Percentiles rank a stretch among this genome's conserved stretches.
phyloP scores from a whole-genome alignment of 1,140 invertebrate species.

The Trialeurodes vaporariorum region DNA sequence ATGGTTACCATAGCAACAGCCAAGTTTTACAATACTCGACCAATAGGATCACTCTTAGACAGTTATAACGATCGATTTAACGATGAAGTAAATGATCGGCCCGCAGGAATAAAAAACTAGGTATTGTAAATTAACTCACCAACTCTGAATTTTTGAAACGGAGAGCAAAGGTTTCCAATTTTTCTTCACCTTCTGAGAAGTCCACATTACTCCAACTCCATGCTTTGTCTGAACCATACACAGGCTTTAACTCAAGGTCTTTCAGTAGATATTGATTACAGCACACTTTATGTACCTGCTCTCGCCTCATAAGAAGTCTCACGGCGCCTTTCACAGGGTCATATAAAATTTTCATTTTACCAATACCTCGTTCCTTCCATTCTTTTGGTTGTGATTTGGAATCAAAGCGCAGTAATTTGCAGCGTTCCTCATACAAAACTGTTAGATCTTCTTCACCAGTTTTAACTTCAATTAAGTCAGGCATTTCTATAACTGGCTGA shows the following conservation, averaged over 20 bases:
- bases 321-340: constrained; percentile 53
- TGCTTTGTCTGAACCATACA: constrained; percentile 61
- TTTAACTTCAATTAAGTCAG: constrained; percentile 57
- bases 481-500: background rate
- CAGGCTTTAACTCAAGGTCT: constrained; percentile 49
- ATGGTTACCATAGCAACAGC: too few species aligned
- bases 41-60: too few species aligned
- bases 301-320: constrained; percentile 71
- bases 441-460: constrained; percentile 45
- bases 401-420: constrained; percentile 57
- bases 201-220: constrained; percentile 71
- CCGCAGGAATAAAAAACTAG: too few species aligned
- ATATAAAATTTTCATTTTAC: constrained; percentile 70
- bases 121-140: constrained; percentile 12
- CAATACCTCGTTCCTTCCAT: constrained; percentile 80
- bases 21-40: too few species aligned
- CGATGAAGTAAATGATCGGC: too few species aligned
- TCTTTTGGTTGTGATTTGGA: constrained; percentile 46
- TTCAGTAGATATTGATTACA: constrained; percentile 58
- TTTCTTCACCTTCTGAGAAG: constrained; percentile 68
- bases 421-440: constrained; percentile 53
- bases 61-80: too few species aligned
- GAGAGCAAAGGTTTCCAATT: constrained; percentile 60
- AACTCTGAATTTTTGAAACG: constrained; percentile 54
- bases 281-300: constrained; percentile 74